Base-by-base conservation (phyloP, 2,113 vertebrate genomes). In the Zosterops lateralis region DNA sequence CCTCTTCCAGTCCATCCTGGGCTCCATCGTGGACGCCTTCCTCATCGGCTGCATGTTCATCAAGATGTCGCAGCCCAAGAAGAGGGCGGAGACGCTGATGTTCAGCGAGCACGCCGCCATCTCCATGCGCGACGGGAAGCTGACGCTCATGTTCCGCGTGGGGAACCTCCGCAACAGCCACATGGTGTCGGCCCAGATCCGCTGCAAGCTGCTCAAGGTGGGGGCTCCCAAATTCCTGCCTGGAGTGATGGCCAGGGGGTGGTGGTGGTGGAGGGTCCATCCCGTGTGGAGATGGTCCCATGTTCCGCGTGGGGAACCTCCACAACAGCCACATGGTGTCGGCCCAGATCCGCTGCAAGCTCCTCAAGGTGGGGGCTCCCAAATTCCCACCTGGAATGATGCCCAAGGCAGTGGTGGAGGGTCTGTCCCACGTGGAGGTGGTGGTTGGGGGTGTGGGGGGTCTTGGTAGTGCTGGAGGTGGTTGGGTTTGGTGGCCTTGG, bases 271-370 rank as follows among this genome's bases (percentile, higher is more conserved):
- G 38, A 38, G 38, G 38, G 38, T 38, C 12, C 12, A 12, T 38
- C 38, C 38, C 12, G 11, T 38, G 38, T 38, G 38, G 48, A 40
- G 42, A n/a, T 5, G 73, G 64, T 2, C 36, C 36, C 85, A 99
- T 99, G 99, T 99, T 99, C 98, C 96, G 99, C 91, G 99, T 99
- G 77, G 99, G 99, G 83, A 99, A 99, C 98, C 99, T 99, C 92
- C 98, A 99, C 98, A 99, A 99, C 97, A 99, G 99, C 98, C 99
- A 99, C 97, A 99, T 99, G 99, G 99, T 99, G 51, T 99, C 99
- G 0, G 99, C 99, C 17, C 99, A 99, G 97, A 99, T 99, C 97
- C 99, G 99, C 97, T 99, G 99, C 98, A 99, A 99, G 97, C 97
- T 99, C 95, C 98, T 99, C 79, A 99, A 99, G 98, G 99, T 99